Evolutionary conservation across 2,888 invertebrate genomes (phyloP).

Genomic region (Gerosis bhagava): DNA sequence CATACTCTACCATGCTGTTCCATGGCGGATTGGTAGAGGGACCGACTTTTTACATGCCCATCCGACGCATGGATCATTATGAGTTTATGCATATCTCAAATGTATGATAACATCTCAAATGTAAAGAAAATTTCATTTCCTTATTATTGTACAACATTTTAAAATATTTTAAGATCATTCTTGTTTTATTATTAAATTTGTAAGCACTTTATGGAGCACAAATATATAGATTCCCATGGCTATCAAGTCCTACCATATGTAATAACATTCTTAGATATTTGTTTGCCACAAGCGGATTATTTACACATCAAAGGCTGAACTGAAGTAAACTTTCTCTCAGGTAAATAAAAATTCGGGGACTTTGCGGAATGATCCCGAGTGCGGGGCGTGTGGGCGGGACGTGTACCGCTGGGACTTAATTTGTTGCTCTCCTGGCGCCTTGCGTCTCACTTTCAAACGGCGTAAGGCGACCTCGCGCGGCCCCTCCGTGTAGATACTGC

Average conservation of each 20-base stretch:
- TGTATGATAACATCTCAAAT: too few relatives aligned
- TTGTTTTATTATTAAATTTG: background rate
- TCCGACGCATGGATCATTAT: too few relatives aligned
- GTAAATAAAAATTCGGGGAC: constrained; percentile 19
- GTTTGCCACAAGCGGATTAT: constrained; percentile 10
- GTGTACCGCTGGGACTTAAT: constrained; percentile 77
- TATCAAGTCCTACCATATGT: background rate
- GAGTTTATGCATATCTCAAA: too few relatives aligned
- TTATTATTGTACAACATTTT: too few relatives aligned
- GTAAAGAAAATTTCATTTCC: too few relatives aligned
- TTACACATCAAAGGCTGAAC: constrained; percentile 2
- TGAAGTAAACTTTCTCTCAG: constrained; percentile 11
- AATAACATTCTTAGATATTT: constrained; percentile 10
- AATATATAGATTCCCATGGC: constrained; percentile 3
- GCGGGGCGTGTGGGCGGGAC: constrained; percentile 55
- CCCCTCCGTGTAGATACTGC: constrained; percentile 63
- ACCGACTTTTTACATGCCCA: too few relatives aligned
- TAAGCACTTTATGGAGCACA: constrained; percentile 1
- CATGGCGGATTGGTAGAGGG: too few relatives aligned
- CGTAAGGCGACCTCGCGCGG: constrained; percentile 78
- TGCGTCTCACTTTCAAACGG: constrained; percentile 80
- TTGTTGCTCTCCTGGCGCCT: constrained; percentile 82
- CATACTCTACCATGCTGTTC: too few relatives aligned
- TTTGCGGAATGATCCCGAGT: constrained; percentile 19
- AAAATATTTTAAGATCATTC: too few relatives aligned